Evolutionary conservation across 2,113 vertebrate species (phyloP).

Genomic region (Zosterops pallidus): DNA sequence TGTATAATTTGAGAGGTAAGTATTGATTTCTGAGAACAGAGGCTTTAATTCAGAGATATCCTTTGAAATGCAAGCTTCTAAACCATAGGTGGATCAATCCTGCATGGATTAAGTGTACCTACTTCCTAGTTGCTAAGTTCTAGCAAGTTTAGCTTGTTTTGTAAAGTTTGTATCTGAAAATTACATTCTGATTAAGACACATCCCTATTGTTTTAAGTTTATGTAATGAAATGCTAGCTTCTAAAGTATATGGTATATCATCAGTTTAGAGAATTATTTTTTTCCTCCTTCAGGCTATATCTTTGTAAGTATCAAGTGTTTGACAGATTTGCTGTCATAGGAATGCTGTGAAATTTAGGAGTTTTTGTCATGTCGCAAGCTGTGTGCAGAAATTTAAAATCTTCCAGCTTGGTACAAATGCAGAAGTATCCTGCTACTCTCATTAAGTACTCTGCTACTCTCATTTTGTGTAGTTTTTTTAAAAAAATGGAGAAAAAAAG

Average conservation of each 20-base stretch:
- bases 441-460: not conserved
- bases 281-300: not conserved
- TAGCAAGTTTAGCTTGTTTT: not conserved
- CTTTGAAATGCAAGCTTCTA: not conserved
- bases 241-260: not conserved
- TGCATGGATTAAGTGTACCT: not conserved
- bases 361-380: not conserved
- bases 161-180: not conserved
- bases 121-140: not conserved
- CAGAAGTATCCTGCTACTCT: not conserved
- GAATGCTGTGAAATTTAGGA: not conserved
- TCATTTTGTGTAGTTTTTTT: not conserved
- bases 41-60: not conserved
- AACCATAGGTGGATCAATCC: not conserved
- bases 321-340: not conserved
- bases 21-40: not conserved
- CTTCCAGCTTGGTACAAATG: accelerated
- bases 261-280: not conserved
- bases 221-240: not conserved
- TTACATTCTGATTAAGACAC: not conserved
- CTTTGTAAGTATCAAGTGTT: not conserved
- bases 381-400: not conserved
- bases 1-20: not conserved
- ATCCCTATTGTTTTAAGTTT: not conserved
- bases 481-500: not conserved